Evolutionary conservation across 2,797 vertebrate species (phyloP).

Genomic region (Danio kyathit): DNA sequence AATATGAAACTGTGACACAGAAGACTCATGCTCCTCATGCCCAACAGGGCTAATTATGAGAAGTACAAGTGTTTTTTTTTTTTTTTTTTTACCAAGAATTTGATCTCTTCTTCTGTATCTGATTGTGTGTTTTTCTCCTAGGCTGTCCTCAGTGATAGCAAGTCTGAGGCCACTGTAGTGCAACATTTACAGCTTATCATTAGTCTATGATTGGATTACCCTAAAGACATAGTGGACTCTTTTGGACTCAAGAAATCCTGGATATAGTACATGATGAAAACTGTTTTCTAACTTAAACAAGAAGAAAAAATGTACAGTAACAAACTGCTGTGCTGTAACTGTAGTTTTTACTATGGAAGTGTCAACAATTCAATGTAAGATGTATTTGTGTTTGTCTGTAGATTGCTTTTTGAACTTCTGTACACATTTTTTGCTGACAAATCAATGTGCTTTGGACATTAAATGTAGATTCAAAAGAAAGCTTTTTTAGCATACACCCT

Average conservation of each 20-base stretch:
- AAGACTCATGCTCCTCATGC: not conserved
- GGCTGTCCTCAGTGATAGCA: constrained; percentile 89
- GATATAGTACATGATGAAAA: constrained; percentile 23
- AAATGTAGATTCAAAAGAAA: constrained; percentile 41
- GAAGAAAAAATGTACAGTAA: not conserved
- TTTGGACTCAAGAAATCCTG: constrained; percentile 82
- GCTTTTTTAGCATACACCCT: constrained; percentile 42
- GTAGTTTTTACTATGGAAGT: not conserved
- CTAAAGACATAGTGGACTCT: constrained; percentile 86
- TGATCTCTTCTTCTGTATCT: constrained; percentile 37
- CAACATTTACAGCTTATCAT: constrained; percentile 81
- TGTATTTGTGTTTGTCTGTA: constrained; percentile 43
- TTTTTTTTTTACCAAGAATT: constrained; percentile 9
- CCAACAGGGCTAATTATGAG: constrained; percentile 38
- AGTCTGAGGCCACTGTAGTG: constrained; percentile 87
- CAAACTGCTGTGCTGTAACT: not conserved
- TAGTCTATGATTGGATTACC: constrained; percentile 86
- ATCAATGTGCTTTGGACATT: constrained; percentile 37
- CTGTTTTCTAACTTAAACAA: constrained; percentile 1
- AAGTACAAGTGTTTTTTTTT: constrained; percentile 23
- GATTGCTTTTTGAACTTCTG: constrained; percentile 35
- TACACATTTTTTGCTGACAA: constrained; percentile 27
- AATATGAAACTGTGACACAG: not conserved
- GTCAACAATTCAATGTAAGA: constrained; percentile 26
- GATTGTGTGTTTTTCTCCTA: constrained; percentile 77